phyloP scores from a whole-genome alignment of 2,113 vertebrate genomes.

The Grallaria varia region DNA sequence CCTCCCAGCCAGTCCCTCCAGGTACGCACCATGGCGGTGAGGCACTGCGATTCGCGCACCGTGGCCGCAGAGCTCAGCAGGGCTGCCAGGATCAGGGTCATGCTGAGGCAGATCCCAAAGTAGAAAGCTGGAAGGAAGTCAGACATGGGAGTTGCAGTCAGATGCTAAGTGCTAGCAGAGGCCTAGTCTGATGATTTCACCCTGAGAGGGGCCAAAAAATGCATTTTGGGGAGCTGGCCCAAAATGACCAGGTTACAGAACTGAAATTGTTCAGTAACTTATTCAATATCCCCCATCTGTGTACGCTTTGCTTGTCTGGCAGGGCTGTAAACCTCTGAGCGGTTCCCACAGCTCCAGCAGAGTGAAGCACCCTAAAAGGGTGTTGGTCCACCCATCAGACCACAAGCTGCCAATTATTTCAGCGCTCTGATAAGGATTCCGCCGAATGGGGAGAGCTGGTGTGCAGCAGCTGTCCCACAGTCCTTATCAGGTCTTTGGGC shows the following conservation, averaged over 20 bases:
- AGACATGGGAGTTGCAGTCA: background rate
- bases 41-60: conserved; percentile 43
- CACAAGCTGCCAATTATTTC: background rate
- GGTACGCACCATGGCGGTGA: conserved; percentile 54
- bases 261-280: background rate
- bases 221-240: background rate
- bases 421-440: background rate
- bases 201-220: background rate
- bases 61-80: conserved; percentile 44
- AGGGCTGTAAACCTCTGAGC: background rate
- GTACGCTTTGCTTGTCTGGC: background rate
- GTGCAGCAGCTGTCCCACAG: background rate
- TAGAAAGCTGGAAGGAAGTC: conserved; percentile 54
- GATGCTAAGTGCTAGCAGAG: background rate
- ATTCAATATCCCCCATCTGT: background rate
- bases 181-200: background rate
- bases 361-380: background rate
- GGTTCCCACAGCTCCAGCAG: background rate
- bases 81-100: conserved; percentile 47
- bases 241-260: background rate
- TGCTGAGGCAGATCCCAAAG: conserved; percentile 55
- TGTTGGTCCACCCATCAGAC: background rate
- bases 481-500: accelerated
- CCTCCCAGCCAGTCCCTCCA: background rate
- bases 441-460: accelerated